These are phyloP conservation scores for Polydrusus cervinus DNA, from an alignment of 2,888 invertebrate genomes.

Conservation along the genomic window DNA sequence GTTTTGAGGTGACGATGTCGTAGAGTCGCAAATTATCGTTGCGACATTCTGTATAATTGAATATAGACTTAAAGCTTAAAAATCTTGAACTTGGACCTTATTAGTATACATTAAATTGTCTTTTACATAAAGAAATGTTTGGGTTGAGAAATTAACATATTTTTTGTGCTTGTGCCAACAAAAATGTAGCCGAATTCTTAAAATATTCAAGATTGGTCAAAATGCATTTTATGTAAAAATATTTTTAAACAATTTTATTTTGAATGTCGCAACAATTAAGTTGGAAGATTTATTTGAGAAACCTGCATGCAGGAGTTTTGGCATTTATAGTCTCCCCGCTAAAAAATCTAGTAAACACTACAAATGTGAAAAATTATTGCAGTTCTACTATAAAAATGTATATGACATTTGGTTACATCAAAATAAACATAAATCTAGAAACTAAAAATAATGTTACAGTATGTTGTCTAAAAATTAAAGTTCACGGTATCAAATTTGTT, in stretches of 20 bases:
- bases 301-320: slow-evolving; percentile 14
- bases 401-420: slow-evolving; percentile 20
- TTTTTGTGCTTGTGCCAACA: slow-evolving; percentile 1
- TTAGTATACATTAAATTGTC: background rate
- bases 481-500: slow-evolving; percentile 6
- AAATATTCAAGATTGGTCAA: slow-evolving; percentile 14
- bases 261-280: slow-evolving; percentile 33
- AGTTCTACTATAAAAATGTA: slow-evolving; percentile 25
- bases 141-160: background rate
- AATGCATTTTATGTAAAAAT: background rate
- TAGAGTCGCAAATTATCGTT: background rate
- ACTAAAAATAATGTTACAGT: slow-evolving; percentile 23
- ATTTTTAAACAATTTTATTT: background rate
- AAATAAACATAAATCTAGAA: slow-evolving; percentile 22
- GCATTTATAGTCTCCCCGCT: slow-evolving; percentile 10
- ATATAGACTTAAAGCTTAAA: too few species aligned
- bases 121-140: background rate
- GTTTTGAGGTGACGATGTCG: slow-evolving; percentile 25
- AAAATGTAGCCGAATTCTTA: background rate
- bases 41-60: slow-evolving; percentile 29
- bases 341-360: slow-evolving; percentile 21
- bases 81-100: slow-evolving; percentile 5
- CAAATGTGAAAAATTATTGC: slow-evolving; percentile 32
- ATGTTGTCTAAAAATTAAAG: slow-evolving; percentile 21
- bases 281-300: background rate